These are phyloP conservation scores for Xanthia icteritia DNA, from an alignment of 2,888 invertebrate species.

Conservation along the genomic window DNA sequence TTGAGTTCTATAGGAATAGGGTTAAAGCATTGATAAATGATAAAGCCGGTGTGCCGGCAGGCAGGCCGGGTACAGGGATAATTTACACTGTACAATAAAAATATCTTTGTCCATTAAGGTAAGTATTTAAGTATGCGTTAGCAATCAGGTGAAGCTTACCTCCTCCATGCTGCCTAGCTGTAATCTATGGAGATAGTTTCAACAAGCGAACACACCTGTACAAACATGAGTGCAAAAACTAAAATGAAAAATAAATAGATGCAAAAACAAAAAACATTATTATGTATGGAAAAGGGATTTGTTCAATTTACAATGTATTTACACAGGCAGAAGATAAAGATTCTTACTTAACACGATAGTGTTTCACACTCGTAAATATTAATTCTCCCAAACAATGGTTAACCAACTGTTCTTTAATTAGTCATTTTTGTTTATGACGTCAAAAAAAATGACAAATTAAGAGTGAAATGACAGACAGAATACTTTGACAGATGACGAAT, in stretches of 20 bases:
- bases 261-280: slow-evolving; percentile 11
- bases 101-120: neutral
- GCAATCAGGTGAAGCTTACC: slow-evolving; percentile 34
- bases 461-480: too few species aligned
- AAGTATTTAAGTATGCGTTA: neutral
- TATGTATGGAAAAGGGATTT: neutral
- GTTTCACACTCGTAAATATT: neutral
- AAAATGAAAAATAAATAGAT: slow-evolving; percentile 20
- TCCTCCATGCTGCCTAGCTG: slow-evolving; percentile 39
- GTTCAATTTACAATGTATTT: neutral
- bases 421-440: neutral
- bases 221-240: slow-evolving; percentile 47
- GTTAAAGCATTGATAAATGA: slow-evolving; percentile 1
- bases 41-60: neutral
- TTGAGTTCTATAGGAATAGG: neutral
- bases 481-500: too few species aligned
- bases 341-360: slow-evolving; percentile 25
- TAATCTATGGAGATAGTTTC: slow-evolving; percentile 37
- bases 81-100: neutral
- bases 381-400: neutral
- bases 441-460: too few species aligned
- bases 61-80: neutral
- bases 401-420: neutral
- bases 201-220: slow-evolving; percentile 60
- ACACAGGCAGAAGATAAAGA: neutral